Conservation (phyloP, 2,888 invertebrate genomes). For the Scaptomyza flava region DNA sequence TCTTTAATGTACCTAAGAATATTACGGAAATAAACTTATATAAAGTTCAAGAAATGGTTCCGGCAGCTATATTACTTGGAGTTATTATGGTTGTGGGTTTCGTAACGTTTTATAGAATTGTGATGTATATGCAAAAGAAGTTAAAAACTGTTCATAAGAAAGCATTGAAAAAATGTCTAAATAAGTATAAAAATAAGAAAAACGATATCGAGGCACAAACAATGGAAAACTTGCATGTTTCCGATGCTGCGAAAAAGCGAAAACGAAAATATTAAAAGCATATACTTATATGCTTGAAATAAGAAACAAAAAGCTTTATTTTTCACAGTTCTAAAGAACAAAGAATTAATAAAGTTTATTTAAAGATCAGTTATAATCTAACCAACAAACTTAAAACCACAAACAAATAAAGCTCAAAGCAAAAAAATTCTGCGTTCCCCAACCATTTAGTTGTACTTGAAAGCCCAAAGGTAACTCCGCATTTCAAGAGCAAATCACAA, state of each 20-base stretch:
- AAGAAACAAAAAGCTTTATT: not conserved
- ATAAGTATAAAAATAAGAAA: not conserved
- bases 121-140: slow-evolving; percentile 15
- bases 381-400: slow-evolving; percentile 5
- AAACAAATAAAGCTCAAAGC: not conserved
- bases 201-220: slow-evolving; percentile 8
- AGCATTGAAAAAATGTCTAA: not conserved
- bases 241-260: slow-evolving; percentile 4
- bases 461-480: not conserved
- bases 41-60: no score
- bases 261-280: not conserved
- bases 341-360: not conserved
- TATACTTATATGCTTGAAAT: not conserved
- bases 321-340: not conserved
- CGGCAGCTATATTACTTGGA: no score
- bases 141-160: slow-evolving; percentile 9
- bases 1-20: not conserved
- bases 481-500: not conserved
- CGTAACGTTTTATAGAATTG: slow-evolving; percentile 4
- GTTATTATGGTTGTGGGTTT: not conserved
- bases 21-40: no score
- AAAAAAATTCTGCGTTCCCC: not conserved
- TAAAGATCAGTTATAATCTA: not conserved
- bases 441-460: slow-evolving; percentile 20
- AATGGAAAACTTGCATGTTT: not conserved